Base-by-base conservation (phyloP, 2,888 invertebrate genomes). In the Fabriciana adippe region DNA sequence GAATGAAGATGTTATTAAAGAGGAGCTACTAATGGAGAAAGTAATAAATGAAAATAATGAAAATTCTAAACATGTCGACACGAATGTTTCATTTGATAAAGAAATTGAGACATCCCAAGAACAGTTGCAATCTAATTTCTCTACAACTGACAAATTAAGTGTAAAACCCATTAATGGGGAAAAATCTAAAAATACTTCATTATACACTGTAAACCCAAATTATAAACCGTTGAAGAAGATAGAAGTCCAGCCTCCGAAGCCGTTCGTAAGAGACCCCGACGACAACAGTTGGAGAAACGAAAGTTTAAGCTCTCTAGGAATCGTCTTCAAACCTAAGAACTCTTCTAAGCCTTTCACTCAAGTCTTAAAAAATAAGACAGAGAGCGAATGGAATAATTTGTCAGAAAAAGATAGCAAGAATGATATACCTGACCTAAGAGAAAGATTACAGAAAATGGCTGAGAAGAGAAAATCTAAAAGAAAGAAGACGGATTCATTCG, bases 261-360 rank as follows among this genome's bases (percentile, higher is more conserved):
- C 78, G 3, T 86, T 87, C 65, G 75, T 88, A 18, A 78, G 91
- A 75, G 84, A 92, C 66, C 92, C 92, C 0, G 92, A 92, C 65
- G 92, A 92, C 69, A 91, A 91, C 68, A 91, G 90, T 70, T 92
- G 92, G 92, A 84, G 92, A 77, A 92, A 92, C 70, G 90, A 92
- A 78, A 92, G 92, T 71, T 85, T 92, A 55, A 92, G 88, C 72
- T 90, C 89, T 5, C 69, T 90, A 50, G 92, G 92, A 35, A 92
- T 92, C n/a, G 91, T 92, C 16, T 92, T 91, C 69, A 92, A 92
- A 73, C 86, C 90, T 0, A 91, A 89, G 71, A 90, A 90, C 73
- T 86, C 91, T 15, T 84, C 92, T 1, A 92, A 90, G 75, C 87
- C 90, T 21, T 89, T 90, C 70, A 91, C 88, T 64, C 83, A 91